Conservation (phyloP, 2,888 invertebrate species). For the Agrilus cyanescens region DNA sequence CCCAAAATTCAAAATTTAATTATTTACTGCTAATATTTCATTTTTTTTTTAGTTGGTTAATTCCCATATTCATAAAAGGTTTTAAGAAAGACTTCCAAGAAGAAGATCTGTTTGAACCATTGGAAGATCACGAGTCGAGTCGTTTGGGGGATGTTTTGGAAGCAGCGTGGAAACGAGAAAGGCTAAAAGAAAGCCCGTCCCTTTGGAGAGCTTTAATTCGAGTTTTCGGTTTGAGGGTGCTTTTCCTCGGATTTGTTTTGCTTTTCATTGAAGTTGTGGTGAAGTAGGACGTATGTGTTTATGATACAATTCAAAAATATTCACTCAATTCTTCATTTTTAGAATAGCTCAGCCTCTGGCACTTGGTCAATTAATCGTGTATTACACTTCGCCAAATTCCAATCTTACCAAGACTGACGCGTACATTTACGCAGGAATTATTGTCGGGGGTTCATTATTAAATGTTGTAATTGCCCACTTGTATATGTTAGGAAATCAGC, state of each 20-base stretch:
- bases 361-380: not conserved
- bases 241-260: not conserved
- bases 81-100: not conserved
- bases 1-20: too few relatives aligned
- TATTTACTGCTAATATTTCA: too few relatives aligned
- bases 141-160: slow-evolving; percentile 1
- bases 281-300: not conserved
- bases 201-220: not conserved
- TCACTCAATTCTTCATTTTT: not conserved
- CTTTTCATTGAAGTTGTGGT: slow-evolving; percentile 1
- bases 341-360: not conserved
- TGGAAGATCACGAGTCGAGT: not conserved
- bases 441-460: slow-evolving; percentile 59
- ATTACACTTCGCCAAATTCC: not conserved
- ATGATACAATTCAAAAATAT: too few relatives aligned
- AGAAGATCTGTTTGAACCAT: slow-evolving; percentile 1
- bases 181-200: not conserved
- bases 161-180: not conserved
- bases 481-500: slow-evolving; percentile 74
- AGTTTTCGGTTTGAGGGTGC: not conserved
- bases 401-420: slow-evolving; percentile 38
- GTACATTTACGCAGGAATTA: slow-evolving; percentile 62
- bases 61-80: slow-evolving; percentile 1
- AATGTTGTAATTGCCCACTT: slow-evolving; percentile 58
- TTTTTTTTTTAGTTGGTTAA: not conserved